phyloP scores from a whole-genome alignment of 2,888 invertebrate species.

The Altica lythri region DNA sequence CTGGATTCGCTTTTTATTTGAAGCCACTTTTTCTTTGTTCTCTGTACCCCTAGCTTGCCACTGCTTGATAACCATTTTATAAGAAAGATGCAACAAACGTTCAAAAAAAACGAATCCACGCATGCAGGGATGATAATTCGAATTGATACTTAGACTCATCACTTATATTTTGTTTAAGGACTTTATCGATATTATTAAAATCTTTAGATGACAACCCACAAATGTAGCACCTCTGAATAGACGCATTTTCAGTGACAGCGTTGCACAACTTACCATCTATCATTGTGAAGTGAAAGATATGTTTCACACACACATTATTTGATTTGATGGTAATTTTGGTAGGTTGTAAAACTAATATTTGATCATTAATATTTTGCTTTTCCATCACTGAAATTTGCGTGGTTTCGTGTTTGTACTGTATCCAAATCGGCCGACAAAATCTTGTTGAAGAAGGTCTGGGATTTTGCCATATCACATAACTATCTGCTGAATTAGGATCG shows the following conservation, averaged over 20 bases:
- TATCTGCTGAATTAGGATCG: not conserved
- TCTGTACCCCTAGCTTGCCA: slow-evolving; percentile 12
- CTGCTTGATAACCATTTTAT: slow-evolving; percentile 6
- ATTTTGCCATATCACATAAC: slow-evolving; percentile 16
- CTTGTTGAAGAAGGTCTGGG: slow-evolving; percentile 1
- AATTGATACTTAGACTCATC: not conserved
- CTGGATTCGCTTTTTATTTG: slow-evolving; percentile 18
- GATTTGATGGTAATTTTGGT: not conserved
- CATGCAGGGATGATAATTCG: slow-evolving; percentile 26
- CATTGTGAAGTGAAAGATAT: slow-evolving; percentile 1
- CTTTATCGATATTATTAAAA: slow-evolving; percentile 15
- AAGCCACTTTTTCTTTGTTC: slow-evolving; percentile 13
- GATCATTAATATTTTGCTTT: slow-evolving; percentile 2
- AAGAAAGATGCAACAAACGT: slow-evolving; percentile 22
- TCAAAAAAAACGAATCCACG: slow-evolving; percentile 26
- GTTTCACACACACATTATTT: not conserved
- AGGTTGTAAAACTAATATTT: slow-evolving; percentile 8
- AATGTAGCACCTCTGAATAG: slow-evolving; percentile 5
- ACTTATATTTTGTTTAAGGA: slow-evolving; percentile 10
- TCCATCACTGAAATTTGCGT: not conserved
- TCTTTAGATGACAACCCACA: slow-evolving; percentile 2
- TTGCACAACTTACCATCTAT: slow-evolving; percentile 7
- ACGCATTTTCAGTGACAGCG: slow-evolving; percentile 5
- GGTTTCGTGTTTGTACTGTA: slow-evolving; percentile 4
- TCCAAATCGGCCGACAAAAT: slow-evolving; percentile 3